phyloP scores from a whole-genome alignment of 2,797 vertebrate species.

The Dendrocincla fuliginosa region DNA sequence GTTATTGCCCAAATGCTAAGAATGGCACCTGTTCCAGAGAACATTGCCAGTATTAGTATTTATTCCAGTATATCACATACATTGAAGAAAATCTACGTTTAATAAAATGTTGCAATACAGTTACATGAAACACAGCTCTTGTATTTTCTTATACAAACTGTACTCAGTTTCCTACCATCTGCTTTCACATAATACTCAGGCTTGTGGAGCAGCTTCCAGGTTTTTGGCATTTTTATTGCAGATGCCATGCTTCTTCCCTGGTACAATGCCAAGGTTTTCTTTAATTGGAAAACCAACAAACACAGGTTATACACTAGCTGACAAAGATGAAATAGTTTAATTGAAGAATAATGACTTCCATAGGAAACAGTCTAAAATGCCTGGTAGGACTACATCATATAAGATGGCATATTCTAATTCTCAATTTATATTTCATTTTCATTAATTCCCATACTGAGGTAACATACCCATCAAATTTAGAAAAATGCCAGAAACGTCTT shows the following conservation, averaged over 20 bases:
- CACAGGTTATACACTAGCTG: background rate
- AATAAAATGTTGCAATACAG: background rate
- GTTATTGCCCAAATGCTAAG: background rate
- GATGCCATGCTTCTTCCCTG: background rate
- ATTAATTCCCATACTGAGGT: background rate
- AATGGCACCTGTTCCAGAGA: background rate
- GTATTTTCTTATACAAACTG: background rate
- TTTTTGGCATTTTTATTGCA: slow-evolving; percentile 30
- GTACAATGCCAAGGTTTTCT: background rate
- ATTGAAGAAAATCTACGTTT: background rate
- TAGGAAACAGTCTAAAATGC: background rate
- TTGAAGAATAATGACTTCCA: background rate
- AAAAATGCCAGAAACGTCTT: background rate
- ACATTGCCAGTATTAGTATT: background rate
- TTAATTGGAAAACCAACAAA: background rate
- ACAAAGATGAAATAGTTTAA: background rate
- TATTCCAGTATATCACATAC: background rate
- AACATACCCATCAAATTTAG: background rate
- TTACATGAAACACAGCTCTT: background rate
- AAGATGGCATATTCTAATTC: background rate
- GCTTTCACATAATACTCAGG: background rate
- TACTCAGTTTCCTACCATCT: slow-evolving; percentile 24
- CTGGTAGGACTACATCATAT: background rate
- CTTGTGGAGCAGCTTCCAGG: slow-evolving; percentile 4
- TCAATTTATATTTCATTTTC: background rate